A percentile compares a stretch with the other conserved stretches of the same genome.
These are phyloP conservation scores for Polyommatus icarus DNA, from an alignment of 2,888 invertebrate genomes.

Conservation along the genomic window DNA sequence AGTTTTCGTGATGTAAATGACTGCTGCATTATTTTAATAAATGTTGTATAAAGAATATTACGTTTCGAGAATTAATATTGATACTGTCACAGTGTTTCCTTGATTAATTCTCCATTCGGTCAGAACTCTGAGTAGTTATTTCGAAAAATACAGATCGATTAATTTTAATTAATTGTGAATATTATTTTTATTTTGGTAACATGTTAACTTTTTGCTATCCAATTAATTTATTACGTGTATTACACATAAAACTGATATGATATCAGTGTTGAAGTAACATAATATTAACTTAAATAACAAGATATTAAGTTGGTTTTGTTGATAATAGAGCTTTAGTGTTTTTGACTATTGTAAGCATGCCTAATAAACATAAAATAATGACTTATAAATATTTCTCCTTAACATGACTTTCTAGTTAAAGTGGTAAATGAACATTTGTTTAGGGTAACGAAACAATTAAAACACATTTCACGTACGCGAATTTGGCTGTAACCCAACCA, in stretches of 20 bases:
- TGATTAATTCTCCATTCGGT: background rate
- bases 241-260: too few species aligned
- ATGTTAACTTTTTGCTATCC: too few species aligned
- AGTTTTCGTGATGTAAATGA: slow-evolving; percentile 24
- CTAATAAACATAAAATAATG: background rate
- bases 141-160: background rate
- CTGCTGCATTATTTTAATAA: slow-evolving; percentile 25
- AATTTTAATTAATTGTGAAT: background rate
- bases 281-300: too few species aligned
- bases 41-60: slow-evolving; percentile 1
- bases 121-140: background rate
- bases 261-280: too few species aligned
- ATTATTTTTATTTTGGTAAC: background rate
- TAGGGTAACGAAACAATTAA: slow-evolving; percentile 37
- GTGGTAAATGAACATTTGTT: slow-evolving; percentile 27
- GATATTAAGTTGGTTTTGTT: too few species aligned
- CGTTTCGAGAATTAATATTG: background rate
- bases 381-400: background rate
- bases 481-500: slow-evolving; percentile 39
- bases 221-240: too few species aligned
- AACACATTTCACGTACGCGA: slow-evolving; percentile 36
- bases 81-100: background rate
- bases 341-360: too few species aligned
- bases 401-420: slow-evolving; percentile 5
- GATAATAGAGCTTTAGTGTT: too few species aligned